These are phyloP conservation scores for Candidula unifasciata DNA, from an alignment of 2,888 invertebrate species.

Conservation along the genomic window DNA sequence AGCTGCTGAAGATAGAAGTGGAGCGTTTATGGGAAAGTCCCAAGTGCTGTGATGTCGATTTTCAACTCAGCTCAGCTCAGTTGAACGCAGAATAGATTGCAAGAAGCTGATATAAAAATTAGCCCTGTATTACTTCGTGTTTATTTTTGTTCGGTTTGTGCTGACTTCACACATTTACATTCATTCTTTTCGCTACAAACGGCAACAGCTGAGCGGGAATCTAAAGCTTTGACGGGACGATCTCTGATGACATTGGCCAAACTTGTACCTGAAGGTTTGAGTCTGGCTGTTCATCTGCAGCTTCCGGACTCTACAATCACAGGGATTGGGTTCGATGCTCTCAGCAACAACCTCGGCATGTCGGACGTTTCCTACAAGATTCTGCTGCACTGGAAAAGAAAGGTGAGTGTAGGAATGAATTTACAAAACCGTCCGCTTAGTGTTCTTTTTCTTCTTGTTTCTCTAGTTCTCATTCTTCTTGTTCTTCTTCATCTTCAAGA, in stretches of 20 bases:
- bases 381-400: constrained; percentile 76
- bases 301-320: constrained; percentile 76
- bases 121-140: not conserved
- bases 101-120: not conserved
- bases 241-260: constrained; percentile 73
- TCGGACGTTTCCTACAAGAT: constrained; percentile 76
- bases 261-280: constrained; percentile 75
- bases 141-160: too few relatives aligned
- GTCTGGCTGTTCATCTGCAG: constrained; percentile 75
- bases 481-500: not conserved
- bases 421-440: not conserved
- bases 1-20: too few relatives aligned
- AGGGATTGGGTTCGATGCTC: constrained; percentile 77
- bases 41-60: too few relatives aligned
- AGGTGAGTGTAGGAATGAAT: constrained; percentile 40
- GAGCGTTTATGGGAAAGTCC: too few relatives aligned
- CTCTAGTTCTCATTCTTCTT: too few relatives aligned
- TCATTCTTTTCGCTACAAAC: not conserved
- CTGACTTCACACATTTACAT: too few relatives aligned
- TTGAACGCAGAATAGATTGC: too few relatives aligned
- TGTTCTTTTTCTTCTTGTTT: not conserved
- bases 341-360: constrained; percentile 75
- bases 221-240: constrained; percentile 72
- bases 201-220: constrained; percentile 72
- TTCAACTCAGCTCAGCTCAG: too few relatives aligned